phyloP scores from a whole-genome alignment of 2,113 vertebrate genomes.

The Halcyon senegalensis region DNA sequence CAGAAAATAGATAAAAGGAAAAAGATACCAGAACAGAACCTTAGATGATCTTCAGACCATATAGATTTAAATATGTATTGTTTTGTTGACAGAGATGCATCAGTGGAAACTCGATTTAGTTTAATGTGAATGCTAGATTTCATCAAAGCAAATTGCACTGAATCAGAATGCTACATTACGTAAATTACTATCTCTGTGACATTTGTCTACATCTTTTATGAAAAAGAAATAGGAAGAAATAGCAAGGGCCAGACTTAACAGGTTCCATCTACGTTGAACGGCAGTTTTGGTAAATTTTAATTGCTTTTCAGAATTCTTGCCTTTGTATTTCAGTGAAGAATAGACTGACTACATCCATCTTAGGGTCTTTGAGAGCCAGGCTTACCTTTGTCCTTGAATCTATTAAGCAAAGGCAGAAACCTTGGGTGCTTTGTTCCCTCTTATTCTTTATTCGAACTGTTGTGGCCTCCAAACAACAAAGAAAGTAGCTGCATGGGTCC shows the following conservation, averaged over 20 bases:
- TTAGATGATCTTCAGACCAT: not conserved
- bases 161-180: not conserved
- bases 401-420: conserved; percentile 8
- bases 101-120: not conserved
- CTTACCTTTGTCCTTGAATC: conserved; percentile 32
- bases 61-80: not conserved
- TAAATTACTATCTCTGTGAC: not conserved
- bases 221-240: not conserved
- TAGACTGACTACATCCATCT: not conserved
- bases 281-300: not conserved
- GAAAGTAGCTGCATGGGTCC: not conserved
- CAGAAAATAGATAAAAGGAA: not conserved
- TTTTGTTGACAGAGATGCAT: not conserved
- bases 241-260: not conserved
- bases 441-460: not conserved
- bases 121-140: conserved; percentile 21
- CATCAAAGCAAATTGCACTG: conserved; percentile 1
- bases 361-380: not conserved
- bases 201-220: not conserved
- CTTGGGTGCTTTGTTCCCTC: not conserved
- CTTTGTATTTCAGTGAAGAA: not conserved
- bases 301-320: not conserved
- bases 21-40: not conserved
- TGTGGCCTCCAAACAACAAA: not conserved
- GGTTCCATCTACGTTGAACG: not conserved